These are phyloP conservation scores for Creontiades dilutus DNA, from an alignment of 2,888 invertebrate genomes.

Conservation along the genomic window DNA sequence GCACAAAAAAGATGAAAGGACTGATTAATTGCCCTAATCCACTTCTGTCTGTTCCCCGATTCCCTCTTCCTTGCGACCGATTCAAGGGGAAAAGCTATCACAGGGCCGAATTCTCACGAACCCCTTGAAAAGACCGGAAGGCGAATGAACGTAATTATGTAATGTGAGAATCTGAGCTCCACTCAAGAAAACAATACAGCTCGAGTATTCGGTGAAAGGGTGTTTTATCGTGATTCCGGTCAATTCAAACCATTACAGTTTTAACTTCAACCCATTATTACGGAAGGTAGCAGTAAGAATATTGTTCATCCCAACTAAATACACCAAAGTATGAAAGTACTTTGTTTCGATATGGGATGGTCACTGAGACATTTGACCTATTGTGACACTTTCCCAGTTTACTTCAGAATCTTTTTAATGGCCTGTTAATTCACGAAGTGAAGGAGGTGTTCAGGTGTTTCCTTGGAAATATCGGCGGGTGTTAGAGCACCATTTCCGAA, in stretches of 20 bases:
- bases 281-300: background rate
- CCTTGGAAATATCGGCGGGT: no score
- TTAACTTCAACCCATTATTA: no score
- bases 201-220: background rate
- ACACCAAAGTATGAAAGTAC: no score
- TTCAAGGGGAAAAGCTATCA: background rate
- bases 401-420: no score
- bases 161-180: background rate
- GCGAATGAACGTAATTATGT: background rate
- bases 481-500: no score
- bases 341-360: no score
- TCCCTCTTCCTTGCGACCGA: background rate
- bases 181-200: constrained; percentile 16
- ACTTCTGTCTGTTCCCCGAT: constrained; percentile 1
- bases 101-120: background rate
- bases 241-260: background rate
- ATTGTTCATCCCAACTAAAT: no score
- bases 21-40: constrained; percentile 32
- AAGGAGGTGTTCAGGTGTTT: no score
- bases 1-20: background rate
- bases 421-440: no score
- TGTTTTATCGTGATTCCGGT: background rate
- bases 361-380: no score
- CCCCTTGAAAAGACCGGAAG: background rate
- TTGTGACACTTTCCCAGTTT: no score